Evolutionary conservation across 2,888 invertebrate species (phyloP), one percentile per base, ranked within the genome.

Genomic region (Gymnoscelis rufifasciata): DNA sequence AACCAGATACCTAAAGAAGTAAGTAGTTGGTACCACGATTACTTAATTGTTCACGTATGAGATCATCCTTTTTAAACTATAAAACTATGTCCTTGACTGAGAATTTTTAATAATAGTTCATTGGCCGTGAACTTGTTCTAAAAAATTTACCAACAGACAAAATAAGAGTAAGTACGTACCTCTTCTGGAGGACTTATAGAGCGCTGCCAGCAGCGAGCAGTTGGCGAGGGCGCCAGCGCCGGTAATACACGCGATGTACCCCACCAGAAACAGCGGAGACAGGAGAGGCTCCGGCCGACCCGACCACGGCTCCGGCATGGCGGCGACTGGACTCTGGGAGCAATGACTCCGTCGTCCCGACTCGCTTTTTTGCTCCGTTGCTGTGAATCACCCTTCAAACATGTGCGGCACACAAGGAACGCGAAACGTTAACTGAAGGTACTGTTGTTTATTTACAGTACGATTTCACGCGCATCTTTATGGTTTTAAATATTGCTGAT

Each of bases 261-360:
- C 68, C 48, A 77, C 78, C 56, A 83, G 68, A 55, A 68, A 70
- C 51, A 82, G 71, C 64, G 83, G 74, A 64, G 86, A 76, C 65
- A 83, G 59, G 55, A 81, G 71, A 60, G 59, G 57, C 62, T 63
- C 66, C 68, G 69, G 70, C 69, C 59, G 70, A 72, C 71, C 74
- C 68, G 74, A 60, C 44, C 41, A 37, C 78, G 61, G 71, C 74
- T 71, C 75, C 68, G 75, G 60, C 82, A 79, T 80, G 66, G 77
- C 75, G 83, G 77, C 81, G 77, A 66, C 70, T 66, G 74, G 82
- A 83, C 64, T 61, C 74, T 10, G 87, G 87, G 87, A 87, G 80
- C 87, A 86, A 86, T 87, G 88, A 87, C 86, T 83, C 78, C 60
- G 78, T 84, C 60, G 67, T 89, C 74, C 74, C 70, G 60, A 64